Percentiles rank a stretch among this genome's conserved stretches.
Conservation (phyloP, 2,113 vertebrate species). For the Thymallus thymallus region DNA sequence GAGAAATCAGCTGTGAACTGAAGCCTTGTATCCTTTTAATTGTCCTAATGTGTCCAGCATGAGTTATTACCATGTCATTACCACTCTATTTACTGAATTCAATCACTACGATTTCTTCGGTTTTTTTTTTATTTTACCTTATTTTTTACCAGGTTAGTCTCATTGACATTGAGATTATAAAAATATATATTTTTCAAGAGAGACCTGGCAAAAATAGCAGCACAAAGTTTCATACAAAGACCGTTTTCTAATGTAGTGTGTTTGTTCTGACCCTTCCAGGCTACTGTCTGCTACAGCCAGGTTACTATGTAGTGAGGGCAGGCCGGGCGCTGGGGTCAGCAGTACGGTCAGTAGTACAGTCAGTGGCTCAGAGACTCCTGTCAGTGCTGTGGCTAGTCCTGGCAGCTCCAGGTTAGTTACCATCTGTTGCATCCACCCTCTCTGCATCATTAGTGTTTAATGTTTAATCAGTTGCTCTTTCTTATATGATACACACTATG, state of each 20-base stretch:
- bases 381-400: constrained; percentile 79
- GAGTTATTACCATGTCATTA: no score
- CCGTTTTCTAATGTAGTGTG: not conserved
- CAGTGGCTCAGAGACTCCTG: constrained; percentile 70
- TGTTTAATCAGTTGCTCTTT: not conserved
- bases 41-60: no score
- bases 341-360: constrained; percentile 37
- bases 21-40: no score
- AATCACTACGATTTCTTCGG: no score
- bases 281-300: constrained; percentile 59
- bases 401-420: constrained; percentile 82
- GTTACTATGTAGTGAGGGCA: constrained; percentile 54
- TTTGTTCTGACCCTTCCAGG: constrained; percentile 44
- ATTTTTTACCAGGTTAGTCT: no score
- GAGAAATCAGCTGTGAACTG: not conserved
- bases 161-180: no score
- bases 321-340: constrained; percentile 69
- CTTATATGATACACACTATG: not conserved
- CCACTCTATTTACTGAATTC: no score
- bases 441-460: not conserved
- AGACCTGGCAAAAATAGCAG: no score
- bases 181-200: no score
- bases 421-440: not conserved
- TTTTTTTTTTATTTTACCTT: no score
- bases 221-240: no score